Evolutionary conservation across 1,140 invertebrate genomes (phyloP), one percentile per base, ranked within the genome.

Genomic region (Cardiocondyla obscurior): DNA sequence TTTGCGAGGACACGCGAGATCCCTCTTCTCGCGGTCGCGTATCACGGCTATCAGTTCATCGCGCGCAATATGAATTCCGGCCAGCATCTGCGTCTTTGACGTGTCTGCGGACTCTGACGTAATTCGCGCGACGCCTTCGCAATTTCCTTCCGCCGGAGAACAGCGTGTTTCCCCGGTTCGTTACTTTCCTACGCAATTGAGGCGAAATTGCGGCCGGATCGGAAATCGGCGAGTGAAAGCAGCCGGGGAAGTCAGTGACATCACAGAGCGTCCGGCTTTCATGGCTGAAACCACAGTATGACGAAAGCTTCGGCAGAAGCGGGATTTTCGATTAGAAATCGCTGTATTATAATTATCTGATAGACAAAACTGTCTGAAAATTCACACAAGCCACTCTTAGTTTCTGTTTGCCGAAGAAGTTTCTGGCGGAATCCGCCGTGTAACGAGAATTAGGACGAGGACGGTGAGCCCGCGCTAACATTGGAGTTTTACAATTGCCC

Each of bases 181-280:
- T 55, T 28, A 72, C 22, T 44, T 30, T 53, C 14, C 73, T 65
- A 16, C 14, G 14, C 19, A 51, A 77, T 53, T 28, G 3, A 19
- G 16, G 16, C 44, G 44, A 67, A 67, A 53, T 39, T 51, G n/a
- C 60, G 6, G 25, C n/a, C 60, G 74, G 44, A 69, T 73, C 67
- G 67, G 42, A 70, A 57, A 73, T 81, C 77, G 55, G 25, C 69
- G 60, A 85, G 87, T 84, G 87, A 88, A 90, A 87, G 87, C 69
- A 87, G 64, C 86, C 39, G 46, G 33, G 8, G 65, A 28, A 67
- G 36, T 28, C n/a, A 58, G 39, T 87, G 88, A 88, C 88, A 85
- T 90, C 88, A 90, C 77, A 82, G 83, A 55, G 77, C 25, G 58
- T 88, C 83, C 86, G 77, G 70, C 87, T 90, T 90, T 90, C 87